Conservation (phyloP, 1,140 invertebrate genomes). For the Sesamia nonagrioides region DNA sequence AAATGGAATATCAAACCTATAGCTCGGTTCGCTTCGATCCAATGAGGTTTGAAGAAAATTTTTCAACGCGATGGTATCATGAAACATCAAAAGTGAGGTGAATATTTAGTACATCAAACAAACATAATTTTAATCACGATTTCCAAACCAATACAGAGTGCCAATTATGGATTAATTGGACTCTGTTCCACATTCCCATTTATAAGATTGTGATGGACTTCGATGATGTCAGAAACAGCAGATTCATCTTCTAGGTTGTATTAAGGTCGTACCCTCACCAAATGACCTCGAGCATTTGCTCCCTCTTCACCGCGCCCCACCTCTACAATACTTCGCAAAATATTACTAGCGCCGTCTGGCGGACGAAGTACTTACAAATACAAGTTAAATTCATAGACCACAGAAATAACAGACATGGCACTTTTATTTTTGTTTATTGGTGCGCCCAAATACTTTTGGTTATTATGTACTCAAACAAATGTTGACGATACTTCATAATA, state of each 20-base stretch:
- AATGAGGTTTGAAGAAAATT: conserved; percentile 68
- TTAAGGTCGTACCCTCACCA: too few species aligned
- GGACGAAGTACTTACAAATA: too few species aligned
- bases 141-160: conserved; percentile 17
- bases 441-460: too few species aligned
- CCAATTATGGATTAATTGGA: conserved; percentile 30
- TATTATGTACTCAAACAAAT: too few species aligned
- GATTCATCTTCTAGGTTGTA: conserved; percentile 11
- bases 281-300: too few species aligned
- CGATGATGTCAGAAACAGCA: neutral
- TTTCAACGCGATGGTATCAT: conserved; percentile 81
- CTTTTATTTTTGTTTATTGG: too few species aligned
- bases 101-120: conserved; percentile 63
- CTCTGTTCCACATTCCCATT: conserved; percentile 17
- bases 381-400: too few species aligned
- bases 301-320: too few species aligned
- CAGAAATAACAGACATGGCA: too few species aligned
- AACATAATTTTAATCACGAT: conserved; percentile 35
- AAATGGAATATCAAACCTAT: conserved; percentile 85
- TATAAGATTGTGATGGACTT: conserved; percentile 20
- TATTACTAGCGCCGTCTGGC: too few species aligned
- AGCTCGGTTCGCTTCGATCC: conserved; percentile 81
- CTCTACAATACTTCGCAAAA: too few species aligned
- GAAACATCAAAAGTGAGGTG: conserved; percentile 82
- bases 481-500: too few species aligned